Base-by-base conservation (phyloP, 2,888 invertebrate genomes). In the Epistrophe grossulariae region DNA sequence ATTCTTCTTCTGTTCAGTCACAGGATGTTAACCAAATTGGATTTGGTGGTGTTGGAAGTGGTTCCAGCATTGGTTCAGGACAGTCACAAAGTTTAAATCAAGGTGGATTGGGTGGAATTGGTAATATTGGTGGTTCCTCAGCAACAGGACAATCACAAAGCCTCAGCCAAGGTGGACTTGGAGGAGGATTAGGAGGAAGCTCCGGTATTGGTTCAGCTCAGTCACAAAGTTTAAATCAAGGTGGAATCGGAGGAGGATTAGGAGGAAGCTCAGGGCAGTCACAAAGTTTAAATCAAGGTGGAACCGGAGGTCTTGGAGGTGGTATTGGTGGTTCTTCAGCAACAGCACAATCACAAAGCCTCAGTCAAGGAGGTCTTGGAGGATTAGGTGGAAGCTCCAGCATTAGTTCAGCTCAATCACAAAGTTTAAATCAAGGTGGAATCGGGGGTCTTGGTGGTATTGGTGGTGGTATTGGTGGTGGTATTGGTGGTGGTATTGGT, bases 211-310 rank as follows among this genome's bases (percentile, higher is more conserved):
- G 9, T 11, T 72, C 73, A 24, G 70, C 70, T 0, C 62, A 60
- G 17, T 43, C 79, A 17, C 79, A 79, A 15, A 35, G 9, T 15
- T 31, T 55, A 8, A 55, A 38, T 13, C 71, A 71, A n/a, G 64
- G 73, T 11, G 80, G 78, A 6, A 24, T 55, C 38, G 70, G 73
- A 19, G 88, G 84, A n/a, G 43, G 38, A 6, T 9, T 35, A 35
- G 35, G 35, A 9, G 35, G 35, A 35, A 35, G 35, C 9, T n/a
- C 45, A 6, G 9, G 60, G 5, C 62, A 60, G 17, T 43, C 79
- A 17, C 79, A 79, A 15, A 35, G 9, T 15, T 31, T 55, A 8
- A 55, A 38, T 13, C 71, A 71, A n/a, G 64, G 73, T 11, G 80
- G 78, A 6, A 24, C 50, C 38, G 70, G 73, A 19, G 88, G 84